Base-by-base conservation (phyloP, 1,140 invertebrate species). In the Zaprionus kolodkinae region DNA sequence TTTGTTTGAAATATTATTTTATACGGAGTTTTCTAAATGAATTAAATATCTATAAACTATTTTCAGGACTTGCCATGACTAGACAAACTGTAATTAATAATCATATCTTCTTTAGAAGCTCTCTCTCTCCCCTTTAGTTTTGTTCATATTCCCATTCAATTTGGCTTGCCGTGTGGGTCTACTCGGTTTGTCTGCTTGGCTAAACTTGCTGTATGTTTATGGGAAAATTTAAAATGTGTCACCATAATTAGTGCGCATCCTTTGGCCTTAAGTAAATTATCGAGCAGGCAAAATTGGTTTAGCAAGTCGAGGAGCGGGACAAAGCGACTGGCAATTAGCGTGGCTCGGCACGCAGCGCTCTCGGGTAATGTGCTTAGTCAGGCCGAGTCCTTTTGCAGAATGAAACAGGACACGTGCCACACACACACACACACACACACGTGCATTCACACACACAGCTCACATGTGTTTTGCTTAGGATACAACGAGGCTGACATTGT, bases 301-400 rank as follows among this genome's bases (percentile, higher is more conserved):
- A 70, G 76, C 66, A 55, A 74, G 72, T 65, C 38, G 59, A 68
- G 78, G 59, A 68, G 78, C 48, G 69, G 77, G 40, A 71, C 78
- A 88, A 87, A 78, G 84, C 70, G 70, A 55, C 71, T 89, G 80
- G 80, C 84, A 88, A 88, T 88, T 88, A 88, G 77, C 85, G 85
- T 56, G 54, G 43, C 61, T 67, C 40, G 63, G 67, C 72, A 75
- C 68, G 50, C 40, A 38, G 73, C 61, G 64, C 70, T 59, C 78
- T 45, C 61, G 45, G 45, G 50, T 88, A 88, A 88, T 88, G 61
- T 76, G 84, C 80, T 88, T 88, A 88, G 84, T 88, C 85, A 84
- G 72, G 71, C 54, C 60, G 66, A 62, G 84, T 72, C 71, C 70
- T 80, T 75, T 77, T 36, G 68, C 64, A 72, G 64, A 69, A 62